A percentile compares a stretch with the other conserved stretches of the same genome.
These are phyloP conservation scores for Sipha maydis DNA, from an alignment of 2,888 invertebrate genomes.

Conservation along the genomic window DNA sequence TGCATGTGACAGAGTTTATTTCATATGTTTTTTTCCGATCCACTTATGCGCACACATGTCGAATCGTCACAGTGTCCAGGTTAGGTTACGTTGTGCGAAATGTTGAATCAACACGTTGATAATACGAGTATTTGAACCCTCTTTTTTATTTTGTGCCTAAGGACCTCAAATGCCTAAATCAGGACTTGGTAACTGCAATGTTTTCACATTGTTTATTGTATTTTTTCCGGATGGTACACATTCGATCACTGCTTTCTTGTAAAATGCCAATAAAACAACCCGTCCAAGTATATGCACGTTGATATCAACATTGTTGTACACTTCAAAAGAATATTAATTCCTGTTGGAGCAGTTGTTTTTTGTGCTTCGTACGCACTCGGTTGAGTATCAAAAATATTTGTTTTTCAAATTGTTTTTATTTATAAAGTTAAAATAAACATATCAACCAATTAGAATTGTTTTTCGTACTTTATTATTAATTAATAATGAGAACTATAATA, in stretches of 20 bases:
- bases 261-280: neutral
- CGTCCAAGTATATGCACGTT: neutral
- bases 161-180: no score
- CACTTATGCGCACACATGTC: no score
- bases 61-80: no score
- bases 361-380: neutral
- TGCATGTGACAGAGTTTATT: no score
- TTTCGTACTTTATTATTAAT: slow-evolving; percentile 19
- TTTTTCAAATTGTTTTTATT: neutral
- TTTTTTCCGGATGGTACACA: neutral
- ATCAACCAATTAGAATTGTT: neutral
- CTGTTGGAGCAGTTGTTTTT: neutral
- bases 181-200: neutral
- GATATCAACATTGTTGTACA: neutral
- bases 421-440: neutral
- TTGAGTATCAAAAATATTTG: neutral
- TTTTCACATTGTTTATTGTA: neutral
- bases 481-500: neutral
- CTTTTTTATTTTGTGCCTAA: no score
- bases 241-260: neutral
- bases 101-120: no score
- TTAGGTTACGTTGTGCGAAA: no score
- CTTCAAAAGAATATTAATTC: neutral
- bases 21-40: no score
- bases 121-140: neutral